Base-by-base conservation (phyloP, 2,888 invertebrate species). In the Lypha dubia region DNA sequence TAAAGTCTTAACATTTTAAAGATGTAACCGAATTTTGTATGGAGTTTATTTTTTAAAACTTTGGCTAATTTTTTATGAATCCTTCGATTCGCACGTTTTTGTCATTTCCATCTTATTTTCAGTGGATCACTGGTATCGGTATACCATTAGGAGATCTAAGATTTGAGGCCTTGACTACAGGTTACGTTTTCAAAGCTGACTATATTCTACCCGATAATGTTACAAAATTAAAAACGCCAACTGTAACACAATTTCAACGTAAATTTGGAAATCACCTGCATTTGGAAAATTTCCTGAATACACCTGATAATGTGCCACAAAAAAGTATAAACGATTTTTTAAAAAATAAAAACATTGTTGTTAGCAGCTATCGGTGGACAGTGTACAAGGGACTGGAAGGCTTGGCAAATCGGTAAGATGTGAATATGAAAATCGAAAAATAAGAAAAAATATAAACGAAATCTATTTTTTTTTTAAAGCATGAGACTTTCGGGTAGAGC, bases 401-500 rank as follows among this genome's bases (percentile, higher is more conserved):
- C 0, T 56, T 91, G 24, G 90, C 89, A 1, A 74, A 77, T 3
- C 89, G 87, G 89, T 89, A 74, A 38, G 86, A 70, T 1, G 0
- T 15, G 20, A 51, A 13, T n/a, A 68, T n/a, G 15, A 4, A 20
- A 56, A 44, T 51, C 1, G 3, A 11, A 35, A 46, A 17, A 35
- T 35, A 7, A 17, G 32, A 60, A 20, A 44, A 35, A 49, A 3
- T 20, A 20, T 5, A 58, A n/a, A 46, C 17, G 3, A 35, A 17
- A n/a, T n/a, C n/a, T 20, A 0, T 68, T 28, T 53, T 8, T 15
- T 38, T 35, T 41, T 65, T 76, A 8, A 4, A 95, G 95, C 88
- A 94, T 95, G 90, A 94, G 95, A 15, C 93, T 94, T 86, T 93
- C 94, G 83, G 96, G 95, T 20, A 94, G 95, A 86, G 94, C 94